Evolutionary conservation across 1,140 invertebrate genomes (phyloP).

Genomic region (Dendrolimus punctatus): DNA sequence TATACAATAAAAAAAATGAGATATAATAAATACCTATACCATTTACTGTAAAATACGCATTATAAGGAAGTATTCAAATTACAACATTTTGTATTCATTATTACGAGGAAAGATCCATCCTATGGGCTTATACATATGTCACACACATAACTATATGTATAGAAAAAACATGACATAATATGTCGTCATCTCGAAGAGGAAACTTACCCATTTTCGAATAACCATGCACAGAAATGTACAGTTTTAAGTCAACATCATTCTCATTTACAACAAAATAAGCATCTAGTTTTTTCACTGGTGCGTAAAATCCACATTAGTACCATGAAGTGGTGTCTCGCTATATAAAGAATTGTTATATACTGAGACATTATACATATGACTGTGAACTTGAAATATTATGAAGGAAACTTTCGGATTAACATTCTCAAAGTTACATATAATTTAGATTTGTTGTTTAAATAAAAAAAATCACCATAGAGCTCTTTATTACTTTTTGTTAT

Average conservation of each 20-base stretch:
- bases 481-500: conserved; percentile 36
- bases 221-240: conserved; percentile 70
- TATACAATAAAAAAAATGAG: too few relatives aligned
- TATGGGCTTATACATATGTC: too few relatives aligned
- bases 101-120: too few relatives aligned
- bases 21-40: too few relatives aligned
- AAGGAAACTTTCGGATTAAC: conserved; percentile 69
- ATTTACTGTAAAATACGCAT: too few relatives aligned
- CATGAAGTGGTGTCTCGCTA: conserved; percentile 52
- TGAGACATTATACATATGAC: conserved; percentile 74
- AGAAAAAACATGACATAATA: too few relatives aligned
- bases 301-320: conserved; percentile 76
- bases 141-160: too few relatives aligned
- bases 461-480: conserved; percentile 36
- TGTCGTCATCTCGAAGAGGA: too few relatives aligned
- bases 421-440: conserved; percentile 65
- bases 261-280: conserved; percentile 52
- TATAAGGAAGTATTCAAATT: too few relatives aligned
- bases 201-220: conserved; percentile 73
- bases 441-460: conserved; percentile 32
- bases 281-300: conserved; percentile 31
- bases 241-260: conserved; percentile 39
- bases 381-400: conserved; percentile 79
- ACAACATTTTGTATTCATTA: too few relatives aligned
- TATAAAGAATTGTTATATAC: conserved; percentile 69